Evolutionary conservation across 2,888 invertebrate species (phyloP).

Genomic region (Agonopterix subpropinquella): DNA sequence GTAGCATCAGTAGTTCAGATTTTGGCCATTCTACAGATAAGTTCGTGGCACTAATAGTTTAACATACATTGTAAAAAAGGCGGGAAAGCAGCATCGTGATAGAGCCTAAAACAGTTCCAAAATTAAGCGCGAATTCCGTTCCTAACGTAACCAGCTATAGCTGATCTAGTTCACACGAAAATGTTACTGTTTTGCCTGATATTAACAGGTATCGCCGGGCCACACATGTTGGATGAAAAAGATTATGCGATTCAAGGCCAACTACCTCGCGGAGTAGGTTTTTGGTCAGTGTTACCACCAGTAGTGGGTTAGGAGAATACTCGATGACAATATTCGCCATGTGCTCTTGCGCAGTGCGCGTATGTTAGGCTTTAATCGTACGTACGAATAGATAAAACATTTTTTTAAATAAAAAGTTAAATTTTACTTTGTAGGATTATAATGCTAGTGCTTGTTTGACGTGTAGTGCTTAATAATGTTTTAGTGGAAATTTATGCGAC

Average conservation of each 20-base stretch:
- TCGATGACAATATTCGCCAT: conserved; percentile 61
- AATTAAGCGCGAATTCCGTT: not conserved
- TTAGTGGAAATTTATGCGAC: no score
- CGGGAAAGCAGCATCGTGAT: no score
- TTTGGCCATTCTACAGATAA: no score
- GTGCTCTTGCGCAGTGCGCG: conserved; percentile 36
- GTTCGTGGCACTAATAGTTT: no score
- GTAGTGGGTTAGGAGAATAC: conserved; percentile 12
- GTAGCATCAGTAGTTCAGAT: no score
- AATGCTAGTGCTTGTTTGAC: not conserved
- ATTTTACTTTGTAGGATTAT: not conserved
- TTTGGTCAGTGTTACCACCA: conserved; percentile 13
- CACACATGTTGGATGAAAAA: conserved; percentile 23
- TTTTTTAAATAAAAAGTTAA: not conserved
- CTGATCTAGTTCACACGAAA: not conserved
- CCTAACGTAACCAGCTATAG: not conserved
- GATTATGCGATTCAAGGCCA: conserved; percentile 44
- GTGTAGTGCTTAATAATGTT: no score
- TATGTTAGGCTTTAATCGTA: conserved; percentile 4
- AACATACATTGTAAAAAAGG: no score
- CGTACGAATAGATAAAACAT: not conserved
- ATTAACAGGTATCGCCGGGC: conserved; percentile 35
- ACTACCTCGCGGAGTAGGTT: conserved; percentile 38
- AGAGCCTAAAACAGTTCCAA: not conserved
- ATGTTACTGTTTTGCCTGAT: conserved; percentile 19